Evolutionary conservation across 2,888 invertebrate genomes (phyloP), one percentile per base, ranked within the genome.

Genomic region (Rhabditoides inermis): DNA sequence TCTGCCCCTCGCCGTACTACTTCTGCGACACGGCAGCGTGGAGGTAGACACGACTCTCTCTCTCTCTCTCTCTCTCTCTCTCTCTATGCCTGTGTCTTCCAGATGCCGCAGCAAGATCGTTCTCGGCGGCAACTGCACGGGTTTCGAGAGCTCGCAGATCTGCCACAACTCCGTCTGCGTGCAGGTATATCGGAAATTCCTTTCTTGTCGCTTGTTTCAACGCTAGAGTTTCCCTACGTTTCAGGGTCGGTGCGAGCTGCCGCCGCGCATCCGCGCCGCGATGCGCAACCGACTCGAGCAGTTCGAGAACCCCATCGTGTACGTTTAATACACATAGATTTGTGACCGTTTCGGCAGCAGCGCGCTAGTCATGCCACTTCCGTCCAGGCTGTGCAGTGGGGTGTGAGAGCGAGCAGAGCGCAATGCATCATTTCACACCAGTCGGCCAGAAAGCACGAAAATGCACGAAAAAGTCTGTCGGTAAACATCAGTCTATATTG

Each of bases 101-200:
- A 25, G 18, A 1, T 45, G 18, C 32, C 20, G 18, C 2, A 12
- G 22, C 10, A 22, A 58, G 55, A 52, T 63, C 0, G 65, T 67
- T 15, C 55, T 68, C 35, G 73, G 73, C 6, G 73, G 73, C 5
- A 72, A 72, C 48, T 73, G 73, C 48, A 73, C 72, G 2, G 72
- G 72, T 4, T 70, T 65, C 57, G 70, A 65, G 36, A 66, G 64
- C 27, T 63, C 69, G 27, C 65, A 64, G 32, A 73, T 73, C 28
- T 73, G 73, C 51, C 68, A 69, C 51, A 63, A 73, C 20, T 70
- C 71, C 7, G 51, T 68, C 2, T 73, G 73, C 53, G 56, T 63
- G 23, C 56, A 59, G 60, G 69, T 68, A n/a, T n/a, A n/a, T n/a
- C 32, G 20, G 42, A n/a, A 12, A 2, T 6, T 27, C 2, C 26